These are phyloP conservation scores for Okamejei kenojei DNA, from an alignment of 2,797 vertebrate genomes.

Conservation along the genomic window DNA sequence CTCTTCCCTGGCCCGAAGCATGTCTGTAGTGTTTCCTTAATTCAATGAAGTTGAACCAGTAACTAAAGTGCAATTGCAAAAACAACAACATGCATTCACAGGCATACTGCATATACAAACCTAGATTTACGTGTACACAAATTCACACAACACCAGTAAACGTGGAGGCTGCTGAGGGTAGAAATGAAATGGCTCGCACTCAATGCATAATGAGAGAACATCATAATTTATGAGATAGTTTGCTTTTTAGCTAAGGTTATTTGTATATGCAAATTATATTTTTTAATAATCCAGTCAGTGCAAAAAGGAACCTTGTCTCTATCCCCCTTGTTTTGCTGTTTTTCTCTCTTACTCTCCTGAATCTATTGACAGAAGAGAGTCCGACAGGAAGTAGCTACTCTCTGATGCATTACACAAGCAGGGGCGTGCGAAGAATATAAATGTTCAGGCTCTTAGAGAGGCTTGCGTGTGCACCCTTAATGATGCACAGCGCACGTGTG, in stretches of 20 bases:
- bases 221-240: background rate
- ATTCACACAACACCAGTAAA: background rate
- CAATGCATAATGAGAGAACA: background rate
- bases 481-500: too few species aligned
- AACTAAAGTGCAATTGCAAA: constrained; percentile 23
- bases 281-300: background rate
- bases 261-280: too few species aligned
- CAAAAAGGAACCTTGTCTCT: background rate
- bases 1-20: background rate
- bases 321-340: background rate
- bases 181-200: background rate
- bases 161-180: background rate
- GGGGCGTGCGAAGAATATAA: too few species aligned
- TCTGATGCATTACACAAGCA: background rate
- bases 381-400: background rate
- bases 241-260: background rate
- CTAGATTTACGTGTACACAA: background rate
- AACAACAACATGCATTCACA: background rate
- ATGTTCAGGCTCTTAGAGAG: too few species aligned
- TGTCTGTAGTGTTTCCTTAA: constrained; percentile 31
- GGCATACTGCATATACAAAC: background rate
- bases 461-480: too few species aligned
- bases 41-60: constrained; percentile 18
- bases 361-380: background rate
- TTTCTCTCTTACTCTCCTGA: background rate